Conservation (phyloP, 2,113 vertebrate species). For the Centropus unirufus region DNA sequence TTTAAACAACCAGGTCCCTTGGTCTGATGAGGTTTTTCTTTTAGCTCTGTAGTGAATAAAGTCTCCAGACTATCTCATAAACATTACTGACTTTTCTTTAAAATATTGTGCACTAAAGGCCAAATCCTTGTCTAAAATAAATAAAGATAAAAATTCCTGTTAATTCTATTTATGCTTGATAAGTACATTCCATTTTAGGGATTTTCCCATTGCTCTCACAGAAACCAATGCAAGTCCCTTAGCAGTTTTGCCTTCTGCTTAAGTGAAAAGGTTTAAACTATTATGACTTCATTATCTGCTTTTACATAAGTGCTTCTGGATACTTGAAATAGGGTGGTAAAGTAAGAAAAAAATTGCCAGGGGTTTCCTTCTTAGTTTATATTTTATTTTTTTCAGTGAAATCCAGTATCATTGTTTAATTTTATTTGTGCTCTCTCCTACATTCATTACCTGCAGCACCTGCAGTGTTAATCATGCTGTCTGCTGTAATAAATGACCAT, state of each 20-base stretch:
- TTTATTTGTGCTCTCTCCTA: neutral
- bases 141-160: constrained; percentile 8
- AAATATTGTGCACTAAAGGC: neutral
- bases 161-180: neutral
- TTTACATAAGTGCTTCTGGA: neutral
- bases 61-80: neutral
- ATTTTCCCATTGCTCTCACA: neutral
- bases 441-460: neutral
- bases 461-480: neutral
- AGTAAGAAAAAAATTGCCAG: neutral
- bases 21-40: neutral
- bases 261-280: neutral
- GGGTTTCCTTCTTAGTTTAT: neutral
- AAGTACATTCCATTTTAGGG: neutral
- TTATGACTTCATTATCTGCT: neutral
- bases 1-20: neutral
- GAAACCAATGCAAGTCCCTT: neutral
- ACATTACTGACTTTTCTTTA: neutral
- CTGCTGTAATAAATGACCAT: neutral
- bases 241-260: neutral
- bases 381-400: neutral
- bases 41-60: neutral
- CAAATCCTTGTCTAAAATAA: neutral
- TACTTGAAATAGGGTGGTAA: neutral
- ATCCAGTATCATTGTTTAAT: neutral